Evolutionary conservation across 1,140 invertebrate genomes (phyloP).

Genomic region (Drosophila parvula): DNA sequence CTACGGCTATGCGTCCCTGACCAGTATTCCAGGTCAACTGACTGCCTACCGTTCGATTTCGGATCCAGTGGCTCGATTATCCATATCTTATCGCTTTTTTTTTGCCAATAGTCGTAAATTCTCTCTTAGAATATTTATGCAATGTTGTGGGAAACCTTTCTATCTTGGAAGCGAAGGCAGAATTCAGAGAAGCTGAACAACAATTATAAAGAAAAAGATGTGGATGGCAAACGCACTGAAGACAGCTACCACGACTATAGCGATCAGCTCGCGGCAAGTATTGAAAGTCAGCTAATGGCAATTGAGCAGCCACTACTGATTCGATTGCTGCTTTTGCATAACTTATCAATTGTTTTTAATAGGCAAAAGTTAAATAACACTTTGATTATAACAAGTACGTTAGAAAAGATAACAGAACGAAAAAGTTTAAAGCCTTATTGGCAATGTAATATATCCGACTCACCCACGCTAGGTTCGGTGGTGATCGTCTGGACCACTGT

Average conservation of each 20-base stretch:
- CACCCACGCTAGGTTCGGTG: not conserved
- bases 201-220: not conserved
- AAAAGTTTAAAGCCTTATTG: not conserved
- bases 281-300: not conserved
- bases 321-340: not conserved
- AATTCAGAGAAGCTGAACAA: not conserved
- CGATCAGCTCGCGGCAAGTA: not conserved
- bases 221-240: no score
- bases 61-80: not conserved
- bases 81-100: constrained; percentile 11
- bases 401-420: not conserved
- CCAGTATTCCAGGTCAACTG: constrained; percentile 7
- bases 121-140: not conserved
- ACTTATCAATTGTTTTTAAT: not conserved
- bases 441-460: not conserved
- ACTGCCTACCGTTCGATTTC: not conserved
- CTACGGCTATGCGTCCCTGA: constrained; percentile 3
- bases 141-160: not conserved
- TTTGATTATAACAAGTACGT: not conserved
- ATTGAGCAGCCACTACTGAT: not conserved
- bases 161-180: not conserved
- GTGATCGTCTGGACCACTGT: not conserved
- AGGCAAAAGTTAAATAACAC: not conserved
- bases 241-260: not conserved
- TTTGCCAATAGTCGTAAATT: not conserved